Conservation (phyloP, 2,797 vertebrate genomes). For the Synaphobranchus kaupii region DNA sequence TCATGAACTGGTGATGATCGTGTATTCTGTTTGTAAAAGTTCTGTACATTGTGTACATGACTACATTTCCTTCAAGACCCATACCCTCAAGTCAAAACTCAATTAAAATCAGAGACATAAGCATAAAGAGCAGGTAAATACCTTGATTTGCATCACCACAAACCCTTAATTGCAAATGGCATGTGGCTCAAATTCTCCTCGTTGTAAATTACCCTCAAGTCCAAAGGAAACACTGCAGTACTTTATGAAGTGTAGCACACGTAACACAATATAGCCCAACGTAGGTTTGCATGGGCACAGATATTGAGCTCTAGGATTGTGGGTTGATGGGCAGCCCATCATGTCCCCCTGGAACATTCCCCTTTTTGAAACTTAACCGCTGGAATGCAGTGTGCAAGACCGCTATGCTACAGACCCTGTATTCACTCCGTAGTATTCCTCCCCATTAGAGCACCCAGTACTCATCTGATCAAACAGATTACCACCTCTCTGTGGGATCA, state of each 20-base stretch:
- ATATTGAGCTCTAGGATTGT: background rate
- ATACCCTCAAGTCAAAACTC: too few species aligned
- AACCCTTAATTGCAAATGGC: background rate
- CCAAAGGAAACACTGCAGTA: background rate
- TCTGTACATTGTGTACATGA: background rate
- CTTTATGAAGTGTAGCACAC: background rate
- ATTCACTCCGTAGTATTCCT: constrained; percentile 29
- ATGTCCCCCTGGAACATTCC: background rate
- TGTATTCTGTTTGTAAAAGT: background rate
- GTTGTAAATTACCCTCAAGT: background rate
- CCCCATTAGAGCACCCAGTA: constrained; percentile 44
- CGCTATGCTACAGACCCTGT: constrained; percentile 22
- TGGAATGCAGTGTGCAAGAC: constrained; percentile 50
- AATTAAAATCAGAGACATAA: background rate
- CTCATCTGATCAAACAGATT: constrained; percentile 16
- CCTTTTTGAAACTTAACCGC: constrained; percentile 43
- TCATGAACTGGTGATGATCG: background rate
- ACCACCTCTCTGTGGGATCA: background rate
- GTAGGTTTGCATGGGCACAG: background rate
- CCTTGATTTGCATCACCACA: background rate
- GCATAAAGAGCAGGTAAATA: background rate
- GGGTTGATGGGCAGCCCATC: constrained; percentile 22
- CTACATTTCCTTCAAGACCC: background rate
- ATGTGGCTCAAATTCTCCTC: background rate
- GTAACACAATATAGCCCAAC: background rate